Percentiles rank a stretch among this genome's conserved stretches.
These are phyloP conservation scores for Cydia strobilella DNA, from an alignment of 1,140 invertebrate genomes.

Conservation along the genomic window DNA sequence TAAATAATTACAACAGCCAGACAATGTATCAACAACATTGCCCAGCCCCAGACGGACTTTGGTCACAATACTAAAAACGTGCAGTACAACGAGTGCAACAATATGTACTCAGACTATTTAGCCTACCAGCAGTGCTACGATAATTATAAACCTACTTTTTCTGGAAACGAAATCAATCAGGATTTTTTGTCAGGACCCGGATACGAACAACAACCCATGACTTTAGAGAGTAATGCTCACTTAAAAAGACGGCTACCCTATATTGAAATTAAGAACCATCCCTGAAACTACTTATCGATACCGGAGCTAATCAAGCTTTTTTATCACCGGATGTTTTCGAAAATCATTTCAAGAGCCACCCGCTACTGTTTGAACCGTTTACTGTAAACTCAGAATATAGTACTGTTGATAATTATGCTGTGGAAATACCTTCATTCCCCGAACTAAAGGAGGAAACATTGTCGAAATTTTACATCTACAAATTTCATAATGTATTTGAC, in stretches of 20 bases:
- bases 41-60: too few relatives aligned
- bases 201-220: conserved; percentile 1
- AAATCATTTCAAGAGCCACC: conserved; percentile 7
- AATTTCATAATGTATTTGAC: conserved; percentile 1
- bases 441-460: conserved; percentile 1
- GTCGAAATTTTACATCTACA: too few relatives aligned
- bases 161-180: neutral
- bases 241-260: conserved; percentile 25
- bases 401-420: conserved; percentile 14
- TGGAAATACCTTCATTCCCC: conserved; percentile 7
- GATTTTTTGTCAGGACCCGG: too few relatives aligned
- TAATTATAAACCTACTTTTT: too few relatives aligned
- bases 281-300: conserved; percentile 27
- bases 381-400: conserved; percentile 11
- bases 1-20: too few relatives aligned
- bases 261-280: conserved; percentile 19
- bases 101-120: too few relatives aligned
- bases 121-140: too few relatives aligned
- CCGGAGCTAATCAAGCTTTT: conserved; percentile 29
- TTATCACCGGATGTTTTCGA: conserved; percentile 9
- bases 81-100: too few relatives aligned
- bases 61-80: too few relatives aligned
- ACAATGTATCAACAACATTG: too few relatives aligned
- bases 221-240: conserved; percentile 29
- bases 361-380: conserved; percentile 19